Conservation (phyloP, 1,140 invertebrate genomes). For the Hydropsyche tenuis region DNA sequence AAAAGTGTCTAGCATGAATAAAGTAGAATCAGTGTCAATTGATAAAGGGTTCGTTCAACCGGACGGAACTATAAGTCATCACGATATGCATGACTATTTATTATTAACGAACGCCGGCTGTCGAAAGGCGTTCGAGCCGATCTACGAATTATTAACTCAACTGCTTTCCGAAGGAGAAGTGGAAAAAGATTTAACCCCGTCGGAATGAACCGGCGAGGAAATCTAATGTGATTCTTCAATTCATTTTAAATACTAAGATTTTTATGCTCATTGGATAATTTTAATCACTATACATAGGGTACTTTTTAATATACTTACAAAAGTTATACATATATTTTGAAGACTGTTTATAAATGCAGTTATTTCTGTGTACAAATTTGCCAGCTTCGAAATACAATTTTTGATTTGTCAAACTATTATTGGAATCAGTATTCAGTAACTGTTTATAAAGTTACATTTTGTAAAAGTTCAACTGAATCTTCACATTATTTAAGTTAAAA, state of each 20-base stretch:
- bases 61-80: conserved; percentile 82
- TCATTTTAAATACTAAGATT: background rate
- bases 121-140: conserved; percentile 81
- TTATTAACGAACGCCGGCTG: conserved; percentile 84
- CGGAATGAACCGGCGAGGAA: conserved; percentile 61
- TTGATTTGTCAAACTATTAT: too few species aligned
- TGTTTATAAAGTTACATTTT: too few species aligned
- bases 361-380: too few species aligned
- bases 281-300: too few species aligned
- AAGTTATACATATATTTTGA: too few species aligned
- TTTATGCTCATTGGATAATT: conserved; percentile 6
- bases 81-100: conserved; percentile 90
- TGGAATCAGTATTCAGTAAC: too few species aligned
- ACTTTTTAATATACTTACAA: too few species aligned
- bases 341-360: too few species aligned
- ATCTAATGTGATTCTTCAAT: background rate
- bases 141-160: conserved; percentile 78
- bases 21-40: conserved; percentile 74
- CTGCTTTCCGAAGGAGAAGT: conserved; percentile 75
- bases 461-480: too few species aligned
- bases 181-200: conserved; percentile 74
- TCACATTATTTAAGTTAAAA: too few species aligned
- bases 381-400: too few species aligned
- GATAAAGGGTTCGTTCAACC: conserved; percentile 78
- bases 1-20: conserved; percentile 65